Evolutionary conservation across 2,113 vertebrate species (phyloP), one percentile per base, ranked within the genome.

Genomic region (Oxyruncus cristatus): DNA sequence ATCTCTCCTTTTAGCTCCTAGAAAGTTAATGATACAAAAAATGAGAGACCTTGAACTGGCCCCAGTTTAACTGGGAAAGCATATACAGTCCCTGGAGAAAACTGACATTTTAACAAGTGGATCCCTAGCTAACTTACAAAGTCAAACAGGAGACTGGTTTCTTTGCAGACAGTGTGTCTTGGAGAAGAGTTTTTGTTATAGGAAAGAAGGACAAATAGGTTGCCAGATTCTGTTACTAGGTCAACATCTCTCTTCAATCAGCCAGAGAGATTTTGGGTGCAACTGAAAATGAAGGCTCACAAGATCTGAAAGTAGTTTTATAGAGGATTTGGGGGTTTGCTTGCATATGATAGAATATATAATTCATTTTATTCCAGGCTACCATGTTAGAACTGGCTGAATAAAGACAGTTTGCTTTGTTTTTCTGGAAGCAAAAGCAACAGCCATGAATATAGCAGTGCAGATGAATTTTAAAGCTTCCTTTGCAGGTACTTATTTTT

Each of bases 401-500:
- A 74, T 71, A 88, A 93, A 65, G 32, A 73, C 14, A 47, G 4
- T 39, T 86, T 61, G 22, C 11, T 92, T 76, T 87, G 47, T 78
- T 85, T 85, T 89, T 87, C 53, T 71, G 58, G 28, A 75, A 91
- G 15, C 27, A 61, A 71, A 66, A 71, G 1, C 19, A 84, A 37
- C 10, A 78, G 13, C 26, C 66, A 73, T 44, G 41, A 86, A 84
- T 72, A 65, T 35, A 75, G 20, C 20, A 52, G 15, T 58, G 9
- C 50, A 82, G 32, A 55, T 65, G 49, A 87, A 39, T 87, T 84
- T 63, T 44, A 87, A 91, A 94, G 12, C 52, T 89, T 83, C 42
- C 33, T 70, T 84, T 82, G 23, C 22, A 74, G 50, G n/a, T 75
- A 52, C 19, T 92, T 89, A 70, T 59, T 89, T 89, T 94, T 86